A percentile compares a stretch with the other conserved stretches of the same genome.
Evolutionary conservation across 2,888 invertebrate species (phyloP).

Genomic region (Cantharis rufa): DNA sequence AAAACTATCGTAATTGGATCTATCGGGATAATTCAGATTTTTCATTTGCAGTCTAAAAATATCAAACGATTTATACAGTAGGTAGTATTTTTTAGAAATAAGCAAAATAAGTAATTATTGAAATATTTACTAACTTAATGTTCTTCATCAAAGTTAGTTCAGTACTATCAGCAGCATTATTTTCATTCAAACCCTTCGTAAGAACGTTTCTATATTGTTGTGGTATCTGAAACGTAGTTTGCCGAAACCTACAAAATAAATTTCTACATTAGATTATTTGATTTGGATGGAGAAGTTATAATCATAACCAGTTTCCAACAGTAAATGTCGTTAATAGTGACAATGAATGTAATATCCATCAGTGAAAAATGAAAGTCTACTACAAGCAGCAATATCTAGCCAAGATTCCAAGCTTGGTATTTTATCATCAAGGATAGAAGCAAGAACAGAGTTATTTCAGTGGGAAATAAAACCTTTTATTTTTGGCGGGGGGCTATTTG

Average conservation of each 20-base stretch:
- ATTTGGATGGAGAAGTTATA: no score
- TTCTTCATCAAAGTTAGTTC: not conserved
- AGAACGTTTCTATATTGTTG: slow-evolving; percentile 22
- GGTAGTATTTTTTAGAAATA: not conserved
- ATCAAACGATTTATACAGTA: no score
- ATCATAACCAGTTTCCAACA: no score
- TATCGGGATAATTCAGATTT: slow-evolving; percentile 51
- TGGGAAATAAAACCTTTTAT: no score
- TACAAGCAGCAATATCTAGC: no score
- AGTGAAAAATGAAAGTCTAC: no score
- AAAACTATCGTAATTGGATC: slow-evolving; percentile 57
- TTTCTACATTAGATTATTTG: not conserved
- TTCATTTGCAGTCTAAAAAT: slow-evolving; percentile 48
- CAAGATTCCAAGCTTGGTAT: no score
- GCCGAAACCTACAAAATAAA: not conserved
- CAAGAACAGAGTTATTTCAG: no score
- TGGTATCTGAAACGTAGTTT: slow-evolving; percentile 32
- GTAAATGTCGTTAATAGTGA: no score
- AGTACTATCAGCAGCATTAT: not conserved
- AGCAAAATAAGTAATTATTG: not conserved
- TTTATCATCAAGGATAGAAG: no score
- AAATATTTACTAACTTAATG: not conserved
- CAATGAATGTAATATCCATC: no score
- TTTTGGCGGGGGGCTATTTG: no score
- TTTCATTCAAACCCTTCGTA: slow-evolving; percentile 24